Conservation (phyloP, 2,888 invertebrate genomes). For the Phyllotreta cruciferae region DNA sequence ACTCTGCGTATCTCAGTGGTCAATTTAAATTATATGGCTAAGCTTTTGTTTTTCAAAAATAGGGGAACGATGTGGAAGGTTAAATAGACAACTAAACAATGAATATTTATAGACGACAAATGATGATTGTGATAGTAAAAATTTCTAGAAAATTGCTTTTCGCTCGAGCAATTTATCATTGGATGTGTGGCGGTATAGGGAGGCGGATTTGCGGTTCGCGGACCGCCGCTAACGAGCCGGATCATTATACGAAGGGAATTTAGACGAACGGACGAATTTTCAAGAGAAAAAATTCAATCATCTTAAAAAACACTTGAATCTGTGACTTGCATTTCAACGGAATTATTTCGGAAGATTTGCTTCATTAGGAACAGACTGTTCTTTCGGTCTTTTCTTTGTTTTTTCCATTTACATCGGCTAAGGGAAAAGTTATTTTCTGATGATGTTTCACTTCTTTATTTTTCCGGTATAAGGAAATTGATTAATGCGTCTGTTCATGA, state of each 20-base stretch:
- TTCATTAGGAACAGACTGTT: conserved; percentile 31
- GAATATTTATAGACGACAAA: conserved; percentile 45
- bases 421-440: conserved; percentile 23
- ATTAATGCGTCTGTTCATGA: conserved; percentile 8
- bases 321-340: conserved; percentile 27
- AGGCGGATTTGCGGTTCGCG: conserved; percentile 42
- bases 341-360: conserved; percentile 32
- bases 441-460: conserved; percentile 16
- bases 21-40: too few species aligned
- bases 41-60: too few species aligned
- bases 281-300: conserved; percentile 43
- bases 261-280: conserved; percentile 20
- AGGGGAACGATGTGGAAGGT: too few species aligned
- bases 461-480: conserved; percentile 4
- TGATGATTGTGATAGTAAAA: conserved; percentile 43
- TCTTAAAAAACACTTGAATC: conserved; percentile 40
- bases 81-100: conserved; percentile 18
- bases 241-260: conserved; percentile 50
- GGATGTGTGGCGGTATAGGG: conserved; percentile 49
- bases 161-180: conserved; percentile 53
- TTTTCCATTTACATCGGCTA: conserved; percentile 18
- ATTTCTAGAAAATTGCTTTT: conserved; percentile 42
- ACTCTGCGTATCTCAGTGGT: too few species aligned
- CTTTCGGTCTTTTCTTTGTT: conserved; percentile 4
- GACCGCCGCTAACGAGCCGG: conserved; percentile 51